A percentile compares a stretch with the other conserved stretches of the same genome.
Conservation (phyloP, 2,113 vertebrate genomes). For the Lagopus leucura region DNA sequence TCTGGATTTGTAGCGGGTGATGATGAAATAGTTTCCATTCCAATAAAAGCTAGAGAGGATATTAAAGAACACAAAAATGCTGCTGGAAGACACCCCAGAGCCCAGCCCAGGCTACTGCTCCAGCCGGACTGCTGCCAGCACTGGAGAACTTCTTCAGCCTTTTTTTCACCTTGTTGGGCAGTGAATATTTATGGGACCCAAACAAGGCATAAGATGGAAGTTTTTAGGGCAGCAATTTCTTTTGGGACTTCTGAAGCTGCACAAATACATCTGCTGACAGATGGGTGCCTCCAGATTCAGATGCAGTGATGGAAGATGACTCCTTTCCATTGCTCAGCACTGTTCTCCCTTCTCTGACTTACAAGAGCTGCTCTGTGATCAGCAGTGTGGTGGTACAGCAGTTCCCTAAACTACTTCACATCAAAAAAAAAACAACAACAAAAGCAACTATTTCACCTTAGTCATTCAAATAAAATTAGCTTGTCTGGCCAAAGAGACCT, state of each 20-base stretch:
- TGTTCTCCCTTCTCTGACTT: background rate
- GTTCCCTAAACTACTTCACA: background rate
- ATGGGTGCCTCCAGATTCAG: background rate
- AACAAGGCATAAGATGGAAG: background rate
- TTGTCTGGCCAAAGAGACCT: background rate
- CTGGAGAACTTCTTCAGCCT: background rate
- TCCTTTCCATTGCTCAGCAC: background rate
- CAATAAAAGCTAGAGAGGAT: conserved; percentile 55
- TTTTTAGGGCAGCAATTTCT: background rate
- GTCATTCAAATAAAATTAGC: background rate
- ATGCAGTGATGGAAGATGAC: background rate
- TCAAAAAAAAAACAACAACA: background rate
- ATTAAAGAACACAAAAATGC: conserved; percentile 56
- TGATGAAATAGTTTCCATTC: conserved; percentile 57
- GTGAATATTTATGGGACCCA: background rate
- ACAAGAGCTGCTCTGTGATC: background rate
- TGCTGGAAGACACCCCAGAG: conserved; percentile 22
- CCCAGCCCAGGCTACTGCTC: conserved; percentile 9
- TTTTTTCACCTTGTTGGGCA: accelerated
- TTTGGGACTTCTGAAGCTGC: background rate
- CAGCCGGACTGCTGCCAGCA: background rate
- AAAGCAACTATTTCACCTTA: background rate
- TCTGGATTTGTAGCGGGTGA: conserved; percentile 10
- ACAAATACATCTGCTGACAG: background rate
- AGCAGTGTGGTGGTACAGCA: background rate